Base-by-base conservation (phyloP, 1,140 invertebrate genomes). In the Antheraea pernyi region DNA sequence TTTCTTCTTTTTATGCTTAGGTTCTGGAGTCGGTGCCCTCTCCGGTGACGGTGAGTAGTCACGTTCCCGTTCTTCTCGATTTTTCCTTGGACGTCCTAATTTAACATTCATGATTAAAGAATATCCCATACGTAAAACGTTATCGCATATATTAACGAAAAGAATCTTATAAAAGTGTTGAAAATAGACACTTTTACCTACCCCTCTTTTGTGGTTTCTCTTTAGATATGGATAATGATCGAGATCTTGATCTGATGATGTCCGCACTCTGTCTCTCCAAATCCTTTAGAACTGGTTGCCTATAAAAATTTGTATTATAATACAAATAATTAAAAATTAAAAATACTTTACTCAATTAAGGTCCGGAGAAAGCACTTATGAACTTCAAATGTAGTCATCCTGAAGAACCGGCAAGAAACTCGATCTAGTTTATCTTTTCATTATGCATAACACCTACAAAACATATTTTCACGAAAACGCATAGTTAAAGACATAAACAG, bases 231-330 rank as follows among this genome's bases (percentile, higher is more conserved):
- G 89, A 91, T 3, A 91, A 71, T 0, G 89, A 91, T n/a, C 89
- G 77, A 65, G 89, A 91, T 61, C 89, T 79, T 11, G 89, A 91
- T 71, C 89, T 78, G 16, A 91, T 88, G 37, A 91, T 91, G 11
- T 91, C 89, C 19, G 88, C 89, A 85, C 89, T 91, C 69, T 91
- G 85, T 59, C 86, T 79, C 67, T 91, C 89, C 66, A 91, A 82
- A 69, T 91, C 89, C 66, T 91, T 91, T 0, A 91, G 74, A 0
- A 86, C 86, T 65, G 89, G 89, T 83, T 91, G 89, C 62, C 89
- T 91, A 53, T 53, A 72, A 10, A 81, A n/a, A n/a, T n/a, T n/a
- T n/a, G n/a, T n/a, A 83, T 66, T 3, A 65, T 46, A 39, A 61
- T 19, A 58, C 4, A 4, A 30, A 30, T 30, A 30, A 30, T 30